These are phyloP conservation scores for Neodontobutis hainanensis DNA, from an alignment of 2,113 vertebrate genomes.

Conservation along the genomic window DNA sequence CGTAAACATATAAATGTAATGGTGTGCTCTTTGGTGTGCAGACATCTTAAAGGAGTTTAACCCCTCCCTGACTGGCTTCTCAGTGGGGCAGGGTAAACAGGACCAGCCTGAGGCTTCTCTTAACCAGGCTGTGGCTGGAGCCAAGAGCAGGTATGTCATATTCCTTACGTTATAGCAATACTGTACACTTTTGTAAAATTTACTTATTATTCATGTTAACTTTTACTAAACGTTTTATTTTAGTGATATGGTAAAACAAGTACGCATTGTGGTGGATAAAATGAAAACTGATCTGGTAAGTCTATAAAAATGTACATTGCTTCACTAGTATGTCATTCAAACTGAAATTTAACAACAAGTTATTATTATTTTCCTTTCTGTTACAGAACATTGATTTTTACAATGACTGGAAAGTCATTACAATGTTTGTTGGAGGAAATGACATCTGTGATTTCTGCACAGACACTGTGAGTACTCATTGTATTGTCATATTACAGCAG, in stretches of 20 bases:
- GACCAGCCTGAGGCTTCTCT: conserved; percentile 74
- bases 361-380: conserved; percentile 18
- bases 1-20: too few species aligned
- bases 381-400: conserved; percentile 83
- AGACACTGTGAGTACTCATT: conserved; percentile 79
- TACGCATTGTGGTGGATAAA: conserved; percentile 76
- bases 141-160: conserved; percentile 75
- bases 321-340: neutral
- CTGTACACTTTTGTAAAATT: too few species aligned
- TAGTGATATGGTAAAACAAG: conserved; percentile 85
- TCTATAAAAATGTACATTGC: neutral
- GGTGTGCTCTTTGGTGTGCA: conserved; percentile 62
- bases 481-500: neutral
- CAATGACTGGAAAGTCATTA: conserved; percentile 93
- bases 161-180: neutral
- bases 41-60: conserved; percentile 89
- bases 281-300: conserved; percentile 87
- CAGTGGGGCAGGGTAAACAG: conserved; percentile 68
- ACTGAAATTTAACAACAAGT: neutral
- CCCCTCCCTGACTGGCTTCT: conserved; percentile 78
- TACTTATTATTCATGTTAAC: neutral
- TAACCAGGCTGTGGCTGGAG: conserved; percentile 89
- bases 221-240: conserved; percentile 7
- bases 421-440: conserved; percentile 82
- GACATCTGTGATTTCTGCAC: conserved; percentile 90